Evolutionary conservation across 1,140 invertebrate genomes (phyloP).

Genomic region (Vanessa tameamea): DNA sequence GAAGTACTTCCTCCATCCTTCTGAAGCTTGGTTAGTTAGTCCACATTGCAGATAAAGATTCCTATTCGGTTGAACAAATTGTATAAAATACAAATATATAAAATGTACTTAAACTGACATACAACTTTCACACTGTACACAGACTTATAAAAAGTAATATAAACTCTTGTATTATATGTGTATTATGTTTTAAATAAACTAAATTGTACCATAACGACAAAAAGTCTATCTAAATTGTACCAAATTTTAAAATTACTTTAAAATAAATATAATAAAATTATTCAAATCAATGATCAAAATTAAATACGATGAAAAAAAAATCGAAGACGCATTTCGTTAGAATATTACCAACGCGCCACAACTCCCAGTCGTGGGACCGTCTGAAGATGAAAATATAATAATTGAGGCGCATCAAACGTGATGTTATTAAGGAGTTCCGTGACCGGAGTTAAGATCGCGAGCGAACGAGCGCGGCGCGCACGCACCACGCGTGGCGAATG

Average conservation of each 20-base stretch:
- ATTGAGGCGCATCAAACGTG: conserved; percentile 80
- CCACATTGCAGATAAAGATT: conserved; percentile 35
- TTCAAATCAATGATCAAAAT: conserved; percentile 15
- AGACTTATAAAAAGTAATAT: no score
- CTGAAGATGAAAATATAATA: conserved; percentile 80
- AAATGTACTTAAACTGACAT: neutral
- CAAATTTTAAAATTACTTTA: neutral
- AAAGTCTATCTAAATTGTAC: no score
- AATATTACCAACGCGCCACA: conserved; percentile 58
- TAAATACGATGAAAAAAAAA: conserved; percentile 55
- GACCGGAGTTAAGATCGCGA: conserved; percentile 64
- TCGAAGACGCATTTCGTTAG: conserved; percentile 53
- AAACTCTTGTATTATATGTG: no score
- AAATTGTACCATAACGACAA: no score
- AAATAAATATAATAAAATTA: neutral
- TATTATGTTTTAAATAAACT: no score
- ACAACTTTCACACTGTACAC: no score
- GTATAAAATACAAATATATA: neutral
- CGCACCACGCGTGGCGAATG: conserved; percentile 66
- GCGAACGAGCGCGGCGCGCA: conserved; percentile 63
- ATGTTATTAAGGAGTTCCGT: conserved; percentile 78
- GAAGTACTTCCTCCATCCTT: conserved; percentile 36
- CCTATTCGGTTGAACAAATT: neutral
- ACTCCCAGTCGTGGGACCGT: conserved; percentile 69
- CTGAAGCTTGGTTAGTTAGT: conserved; percentile 35